Evolutionary conservation across 2,888 invertebrate genomes (phyloP), one percentile per base, ranked within the genome.

Genomic region (Amphipyra berbera): DNA sequence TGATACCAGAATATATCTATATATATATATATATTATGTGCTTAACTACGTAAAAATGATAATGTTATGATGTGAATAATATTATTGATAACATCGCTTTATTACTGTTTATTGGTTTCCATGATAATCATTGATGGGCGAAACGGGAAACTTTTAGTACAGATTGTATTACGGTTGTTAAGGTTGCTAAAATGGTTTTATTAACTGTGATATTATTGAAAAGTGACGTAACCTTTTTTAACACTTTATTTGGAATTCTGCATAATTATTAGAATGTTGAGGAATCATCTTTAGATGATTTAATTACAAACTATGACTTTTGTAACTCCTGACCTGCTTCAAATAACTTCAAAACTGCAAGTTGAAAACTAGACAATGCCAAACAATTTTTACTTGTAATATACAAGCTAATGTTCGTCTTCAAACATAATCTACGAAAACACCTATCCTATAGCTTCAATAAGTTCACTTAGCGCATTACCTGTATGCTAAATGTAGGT

Each of bases 51-150:
- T 54, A 53, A 58, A 70, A 35, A 66, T 58, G 15, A 56, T 69
- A 58, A 55, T 69, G 30, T 70, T 57, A 61, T 46, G 13, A 59
- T 64, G 54, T 63, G 53, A 61, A 76, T 59, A 52, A 61, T 54
- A 49, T 56, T 15, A 21, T 53, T 54, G 44, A 69, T 57, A 60
- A 54, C 42, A 49, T 50, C 50, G n/a, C 10, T 38, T n/a, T 45
- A 48, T 38, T 13, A 6, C 10, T 50, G 40, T 49, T 52, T 64
- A 70, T 53, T 49, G 61, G 37, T 46, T 59, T 58, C 33, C n/a
- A 44, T 55, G 13, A 27, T 46, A 46, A 41, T 55, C 40, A 49
- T 27, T 30, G 45, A 37, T 42, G n/a, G 21, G 10, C 44, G 8
- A 52, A 63, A 52, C 10, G 14, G 21, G 14, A 59, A 53, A 27